phyloP scores from a whole-genome alignment of 2,113 vertebrate species.

The Dicrurus megarhynchus region DNA sequence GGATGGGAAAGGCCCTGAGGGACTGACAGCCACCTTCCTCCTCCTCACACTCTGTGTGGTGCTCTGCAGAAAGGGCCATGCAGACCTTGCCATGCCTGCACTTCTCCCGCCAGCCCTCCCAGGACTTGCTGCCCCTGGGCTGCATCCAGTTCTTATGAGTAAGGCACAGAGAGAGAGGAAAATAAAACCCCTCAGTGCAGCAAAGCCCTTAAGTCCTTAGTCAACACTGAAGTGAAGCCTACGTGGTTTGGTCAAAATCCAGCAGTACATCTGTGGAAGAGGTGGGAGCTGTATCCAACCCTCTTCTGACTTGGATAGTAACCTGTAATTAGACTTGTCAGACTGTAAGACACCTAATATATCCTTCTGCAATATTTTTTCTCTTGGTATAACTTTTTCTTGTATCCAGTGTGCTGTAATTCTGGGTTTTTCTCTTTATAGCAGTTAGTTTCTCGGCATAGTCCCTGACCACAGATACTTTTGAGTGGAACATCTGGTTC shows the following conservation, averaged over 20 bases:
- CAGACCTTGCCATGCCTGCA: neutral
- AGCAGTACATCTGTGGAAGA: slow-evolving; percentile 4
- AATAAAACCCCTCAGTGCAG: neutral
- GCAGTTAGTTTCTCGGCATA: neutral
- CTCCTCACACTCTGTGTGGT: neutral
- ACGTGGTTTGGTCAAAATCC: neutral
- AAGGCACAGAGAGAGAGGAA: neutral
- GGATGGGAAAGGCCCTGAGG: neutral
- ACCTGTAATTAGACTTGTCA: slow-evolving; percentile 3
- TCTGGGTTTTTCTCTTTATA: neutral
- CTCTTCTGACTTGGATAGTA: neutral
- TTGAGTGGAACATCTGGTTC: slow-evolving; percentile 72
- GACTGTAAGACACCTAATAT: neutral
- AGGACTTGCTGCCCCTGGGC: neutral
- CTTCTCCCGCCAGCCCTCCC: neutral
- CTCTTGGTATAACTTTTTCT: neutral
- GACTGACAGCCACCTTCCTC: neutral
- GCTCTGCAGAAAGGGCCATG: neutral
- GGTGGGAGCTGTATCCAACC: neutral
- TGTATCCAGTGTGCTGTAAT: neutral
- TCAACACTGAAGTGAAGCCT: neutral
- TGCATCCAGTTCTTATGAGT: neutral
- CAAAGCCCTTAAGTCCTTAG: neutral
- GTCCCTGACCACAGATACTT: slow-evolving; percentile 50
- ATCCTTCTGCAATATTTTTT: neutral